phyloP scores from a whole-genome alignment of 2,797 vertebrate species.

The Morus bassanus region DNA sequence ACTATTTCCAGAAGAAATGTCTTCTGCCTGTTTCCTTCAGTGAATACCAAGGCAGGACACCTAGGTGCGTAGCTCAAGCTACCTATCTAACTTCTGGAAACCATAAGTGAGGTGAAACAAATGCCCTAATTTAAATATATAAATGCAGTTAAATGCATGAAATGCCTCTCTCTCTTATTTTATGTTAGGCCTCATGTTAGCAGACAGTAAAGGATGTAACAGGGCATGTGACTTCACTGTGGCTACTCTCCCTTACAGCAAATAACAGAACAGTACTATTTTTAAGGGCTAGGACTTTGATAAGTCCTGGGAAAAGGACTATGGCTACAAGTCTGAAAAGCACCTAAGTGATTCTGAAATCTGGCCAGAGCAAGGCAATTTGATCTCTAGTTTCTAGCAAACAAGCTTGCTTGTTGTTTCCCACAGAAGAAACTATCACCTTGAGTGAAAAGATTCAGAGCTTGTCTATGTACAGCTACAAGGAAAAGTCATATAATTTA shows the following conservation, averaged over 20 bases:
- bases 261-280: neutral
- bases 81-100: neutral
- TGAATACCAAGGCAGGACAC: rapidly evolving
- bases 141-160: neutral
- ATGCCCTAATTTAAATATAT: neutral
- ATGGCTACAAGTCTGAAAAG: neutral
- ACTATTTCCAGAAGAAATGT: neutral
- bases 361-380: neutral
- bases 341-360: neutral
- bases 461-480: neutral
- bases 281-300: neutral
- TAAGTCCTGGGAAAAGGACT: neutral
- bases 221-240: neutral
- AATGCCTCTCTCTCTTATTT: neutral
- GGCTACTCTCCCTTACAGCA: neutral
- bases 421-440: neutral
- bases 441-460: neutral
- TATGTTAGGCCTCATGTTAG: neutral
- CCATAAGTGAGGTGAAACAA: neutral
- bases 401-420: neutral
- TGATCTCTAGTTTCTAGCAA: neutral
- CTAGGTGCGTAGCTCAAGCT: rapidly evolving
- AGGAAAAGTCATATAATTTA: neutral
- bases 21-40: neutral
- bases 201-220: neutral